Percentiles rank a stretch among this genome's conserved stretches.
These are phyloP conservation scores for Chlamydotis undulata DNA, from an alignment of 2,113 vertebrate species.

Conservation along the genomic window DNA sequence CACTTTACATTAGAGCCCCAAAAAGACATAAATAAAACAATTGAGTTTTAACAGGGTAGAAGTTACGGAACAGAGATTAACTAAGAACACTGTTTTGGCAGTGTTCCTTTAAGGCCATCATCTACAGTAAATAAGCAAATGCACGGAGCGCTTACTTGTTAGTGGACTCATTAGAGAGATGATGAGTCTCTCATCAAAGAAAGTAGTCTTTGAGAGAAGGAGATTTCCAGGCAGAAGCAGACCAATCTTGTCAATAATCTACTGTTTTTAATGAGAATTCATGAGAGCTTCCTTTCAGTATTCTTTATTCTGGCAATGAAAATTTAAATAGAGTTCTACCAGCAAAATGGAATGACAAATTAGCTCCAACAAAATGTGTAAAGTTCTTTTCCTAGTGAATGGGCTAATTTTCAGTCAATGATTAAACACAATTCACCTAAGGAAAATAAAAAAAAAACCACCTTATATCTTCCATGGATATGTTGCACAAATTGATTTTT, in stretches of 20 bases:
- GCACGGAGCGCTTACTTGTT: not conserved
- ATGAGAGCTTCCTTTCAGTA: not conserved
- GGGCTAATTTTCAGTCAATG: not conserved
- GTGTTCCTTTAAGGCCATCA: not conserved
- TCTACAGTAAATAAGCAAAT: not conserved
- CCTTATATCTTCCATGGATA: not conserved
- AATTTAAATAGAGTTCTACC: not conserved
- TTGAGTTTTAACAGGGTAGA: not conserved
- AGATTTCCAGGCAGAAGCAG: not conserved
- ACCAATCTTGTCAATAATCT: not conserved
- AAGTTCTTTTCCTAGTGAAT: not conserved
- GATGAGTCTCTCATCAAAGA: not conserved
- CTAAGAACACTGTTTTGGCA: not conserved
- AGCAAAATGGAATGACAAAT: not conserved
- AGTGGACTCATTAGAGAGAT: not conserved
- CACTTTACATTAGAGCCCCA: not conserved
- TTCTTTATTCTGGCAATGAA: not conserved
- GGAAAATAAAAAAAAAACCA: accelerated
- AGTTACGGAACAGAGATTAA: not conserved
- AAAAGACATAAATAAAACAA: not conserved
- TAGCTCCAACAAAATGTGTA: not conserved
- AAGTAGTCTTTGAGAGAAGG: not conserved
- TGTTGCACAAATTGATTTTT: not conserved
- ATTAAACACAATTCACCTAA: not conserved
- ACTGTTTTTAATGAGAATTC: not conserved